Base-by-base conservation (phyloP, 2,888 invertebrate genomes). In the Athetis lepigone region DNA sequence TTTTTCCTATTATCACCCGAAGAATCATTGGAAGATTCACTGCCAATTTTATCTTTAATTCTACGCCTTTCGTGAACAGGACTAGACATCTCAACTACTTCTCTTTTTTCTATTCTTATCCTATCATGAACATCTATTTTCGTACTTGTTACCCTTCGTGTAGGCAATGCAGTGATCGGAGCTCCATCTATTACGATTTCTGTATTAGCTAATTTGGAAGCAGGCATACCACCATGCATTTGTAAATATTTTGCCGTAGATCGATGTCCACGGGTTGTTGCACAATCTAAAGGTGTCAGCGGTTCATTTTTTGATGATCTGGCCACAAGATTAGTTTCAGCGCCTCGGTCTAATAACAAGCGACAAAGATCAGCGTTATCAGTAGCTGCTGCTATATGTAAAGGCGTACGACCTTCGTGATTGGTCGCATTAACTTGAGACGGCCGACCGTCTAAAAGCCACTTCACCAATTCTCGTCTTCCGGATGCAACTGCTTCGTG, bases 401-500 rank as follows among this genome's bases (percentile, higher is more conserved):
- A 93, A 19, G 98, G 97, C 21, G 98, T 98, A 66, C 98, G 96
- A 0, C 99, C 99, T 86, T 98, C 98, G 81, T 98, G 98, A 87
- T 99, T 99, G 4, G 98, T 97, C 47, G 97, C 98, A 90, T 97
- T 99, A 50, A 98, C 97, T 82, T 97, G 97, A 80, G 98, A 97
- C 1, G 98, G 97, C 68, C 98, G 96, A 81, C 98, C 97, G 52
- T 97, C 96, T 59, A 98, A 94, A 43, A 99, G 92, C 98, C 99
- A 99, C 81, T 97, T 96, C 0, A 99, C 97, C 64, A 99, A 90
- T 83, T 98, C 98, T 72, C 98, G 96, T 69, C 98, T 96, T 0
- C 99, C 99, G 0, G 98, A 98, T 42, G 98, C 97, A 0, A 99
- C 98, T 0, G 99, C 99, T 92, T 99, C 99, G 88, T 99, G 99